Conservation (phyloP, 2,113 vertebrate species). For the Gymnarchus niloticus region DNA sequence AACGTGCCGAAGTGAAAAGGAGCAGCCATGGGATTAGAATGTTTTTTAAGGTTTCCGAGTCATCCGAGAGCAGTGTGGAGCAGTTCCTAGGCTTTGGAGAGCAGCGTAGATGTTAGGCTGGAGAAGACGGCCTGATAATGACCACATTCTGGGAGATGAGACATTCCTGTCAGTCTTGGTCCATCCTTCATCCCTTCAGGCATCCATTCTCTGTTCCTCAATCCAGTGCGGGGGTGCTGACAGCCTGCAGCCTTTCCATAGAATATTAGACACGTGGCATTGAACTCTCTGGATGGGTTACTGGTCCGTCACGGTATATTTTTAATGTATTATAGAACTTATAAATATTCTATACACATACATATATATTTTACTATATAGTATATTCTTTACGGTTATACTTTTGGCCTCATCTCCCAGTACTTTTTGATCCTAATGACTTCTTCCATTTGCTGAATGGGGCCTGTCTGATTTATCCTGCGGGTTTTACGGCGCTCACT, state of each 20-base stretch:
- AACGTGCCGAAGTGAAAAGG: neutral
- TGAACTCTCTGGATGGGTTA: neutral
- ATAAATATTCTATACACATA: slow-evolving; percentile 31
- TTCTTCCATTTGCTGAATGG: neutral
- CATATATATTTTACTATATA: slow-evolving; percentile 17
- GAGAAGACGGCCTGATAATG: slow-evolving; percentile 47
- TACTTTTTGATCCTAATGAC: neutral
- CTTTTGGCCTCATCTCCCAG: neutral
- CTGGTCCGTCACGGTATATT: neutral
- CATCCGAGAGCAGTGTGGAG: neutral
- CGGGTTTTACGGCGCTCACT: neutral
- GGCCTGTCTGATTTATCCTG: neutral
- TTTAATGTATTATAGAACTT: neutral
- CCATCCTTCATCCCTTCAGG: neutral
- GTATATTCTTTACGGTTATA: neutral
- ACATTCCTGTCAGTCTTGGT: slow-evolving; percentile 2
- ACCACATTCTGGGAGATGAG: slow-evolving; percentile 51
- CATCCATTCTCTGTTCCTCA: neutral
- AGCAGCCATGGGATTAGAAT: neutral
- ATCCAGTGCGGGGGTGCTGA: neutral
- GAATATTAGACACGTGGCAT: neutral
- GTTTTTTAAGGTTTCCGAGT: neutral
- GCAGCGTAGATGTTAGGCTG: slow-evolving; percentile 45
- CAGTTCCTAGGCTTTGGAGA: neutral
- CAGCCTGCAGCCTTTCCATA: neutral